These are phyloP conservation scores for Conus ventricosus DNA, from an alignment of 1,140 invertebrate species.

Conservation along the genomic window DNA sequence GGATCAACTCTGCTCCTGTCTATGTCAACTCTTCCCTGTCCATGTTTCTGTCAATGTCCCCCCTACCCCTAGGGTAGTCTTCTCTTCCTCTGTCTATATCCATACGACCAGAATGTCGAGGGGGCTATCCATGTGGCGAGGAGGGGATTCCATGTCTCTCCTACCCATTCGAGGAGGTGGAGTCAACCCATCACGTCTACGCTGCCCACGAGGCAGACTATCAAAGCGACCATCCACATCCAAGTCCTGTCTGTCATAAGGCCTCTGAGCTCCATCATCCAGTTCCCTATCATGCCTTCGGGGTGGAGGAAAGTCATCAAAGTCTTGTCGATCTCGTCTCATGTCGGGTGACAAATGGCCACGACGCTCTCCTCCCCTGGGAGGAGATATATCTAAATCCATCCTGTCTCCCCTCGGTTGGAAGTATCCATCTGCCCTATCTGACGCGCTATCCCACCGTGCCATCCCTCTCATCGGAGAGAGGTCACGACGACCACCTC, in stretches of 20 bases:
- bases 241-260: not conserved
- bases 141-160: not conserved
- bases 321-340: not conserved
- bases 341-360: not conserved
- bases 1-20: not conserved
- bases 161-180: not conserved
- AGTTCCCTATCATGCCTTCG: not conserved
- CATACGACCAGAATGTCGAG: not conserved
- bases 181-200: not conserved
- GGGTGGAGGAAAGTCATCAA: not conserved
- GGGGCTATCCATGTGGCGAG: not conserved
- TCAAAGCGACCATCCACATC: not conserved
- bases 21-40: not conserved
- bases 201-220: not conserved
- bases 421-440: conserved; percentile 6
- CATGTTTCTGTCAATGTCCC: not conserved
- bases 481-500: not conserved
- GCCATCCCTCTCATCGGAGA: not conserved
- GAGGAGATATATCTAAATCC: not conserved
- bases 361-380: not conserved
- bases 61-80: not conserved
- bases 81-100: not conserved
- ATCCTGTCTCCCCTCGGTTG: conserved; percentile 4
- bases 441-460: not conserved
- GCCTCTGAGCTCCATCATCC: not conserved